phyloP scores from a whole-genome alignment of 2,888 invertebrate species.

The Coenonympha glycerion region DNA sequence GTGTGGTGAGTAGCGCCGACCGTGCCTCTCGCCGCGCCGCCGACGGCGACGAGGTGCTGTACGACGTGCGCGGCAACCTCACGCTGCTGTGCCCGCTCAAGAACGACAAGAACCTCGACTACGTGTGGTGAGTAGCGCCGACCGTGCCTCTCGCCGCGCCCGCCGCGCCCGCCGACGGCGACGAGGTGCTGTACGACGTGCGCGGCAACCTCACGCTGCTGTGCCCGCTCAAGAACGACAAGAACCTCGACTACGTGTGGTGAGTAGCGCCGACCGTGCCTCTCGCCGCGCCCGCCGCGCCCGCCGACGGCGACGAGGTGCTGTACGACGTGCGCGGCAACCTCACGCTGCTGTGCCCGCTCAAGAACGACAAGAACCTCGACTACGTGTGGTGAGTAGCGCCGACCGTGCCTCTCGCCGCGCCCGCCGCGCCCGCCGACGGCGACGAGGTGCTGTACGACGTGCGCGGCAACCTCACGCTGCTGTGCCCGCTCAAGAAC shows the following conservation, averaged over 20 bases:
- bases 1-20: conserved; percentile 41
- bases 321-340: conserved; percentile 42
- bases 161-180: neutral
- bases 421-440: neutral
- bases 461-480: conserved; percentile 40
- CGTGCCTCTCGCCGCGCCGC: neutral
- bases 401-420: neutral
- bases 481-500: conserved; percentile 43
- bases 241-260: conserved; percentile 37
- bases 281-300: neutral
- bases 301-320: conserved; percentile 17
- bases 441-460: conserved; percentile 35
- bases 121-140: conserved; percentile 39
- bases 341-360: conserved; percentile 46
- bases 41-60: conserved; percentile 29
- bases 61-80: conserved; percentile 43
- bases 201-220: conserved; percentile 41
- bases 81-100: conserved; percentile 43
- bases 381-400: conserved; percentile 41
- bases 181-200: conserved; percentile 39
- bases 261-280: conserved; percentile 28
- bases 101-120: conserved; percentile 30
- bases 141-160: neutral
- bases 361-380: conserved; percentile 30
- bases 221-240: conserved; percentile 39